Conservation (phyloP, 2,797 vertebrate genomes). For the Poeciliopsis presidionis region DNA sequence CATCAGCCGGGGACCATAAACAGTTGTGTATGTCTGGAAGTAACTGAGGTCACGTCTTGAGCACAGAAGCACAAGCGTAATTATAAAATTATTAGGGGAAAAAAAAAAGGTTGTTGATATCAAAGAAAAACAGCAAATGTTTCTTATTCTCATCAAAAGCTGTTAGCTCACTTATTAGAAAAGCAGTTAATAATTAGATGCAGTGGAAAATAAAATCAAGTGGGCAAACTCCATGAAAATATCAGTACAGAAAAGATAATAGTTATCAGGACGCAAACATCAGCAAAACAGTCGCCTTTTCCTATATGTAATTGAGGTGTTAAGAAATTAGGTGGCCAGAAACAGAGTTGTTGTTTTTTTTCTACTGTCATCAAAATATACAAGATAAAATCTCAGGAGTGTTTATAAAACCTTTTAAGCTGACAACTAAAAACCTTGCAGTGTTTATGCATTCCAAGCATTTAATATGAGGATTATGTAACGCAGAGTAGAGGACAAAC, state of each 20-base stretch:
- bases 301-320: background rate
- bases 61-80: background rate
- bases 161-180: conserved; percentile 41
- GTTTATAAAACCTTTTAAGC: background rate
- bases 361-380: background rate
- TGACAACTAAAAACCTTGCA: background rate
- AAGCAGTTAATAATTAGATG: conserved; percentile 45
- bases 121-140: background rate
- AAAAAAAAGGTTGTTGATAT: background rate
- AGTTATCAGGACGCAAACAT: conserved; percentile 12
- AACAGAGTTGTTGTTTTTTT: background rate
- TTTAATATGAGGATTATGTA: background rate
- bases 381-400: background rate
- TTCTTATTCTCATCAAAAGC: background rate
- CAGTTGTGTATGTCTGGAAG: background rate
- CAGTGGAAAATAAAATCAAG: background rate
- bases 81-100: background rate
- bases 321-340: background rate
- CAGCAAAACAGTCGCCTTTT: conserved; percentile 14
- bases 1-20: background rate
- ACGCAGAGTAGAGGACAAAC: background rate
- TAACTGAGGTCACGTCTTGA: background rate
- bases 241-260: conserved; percentile 5
- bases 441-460: background rate
- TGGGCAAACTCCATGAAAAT: conserved; percentile 6